A percentile compares a stretch with the other conserved stretches of the same genome.
phyloP scores from a whole-genome alignment of 2,888 invertebrate genomes.

The Melanostoma mellinum region DNA sequence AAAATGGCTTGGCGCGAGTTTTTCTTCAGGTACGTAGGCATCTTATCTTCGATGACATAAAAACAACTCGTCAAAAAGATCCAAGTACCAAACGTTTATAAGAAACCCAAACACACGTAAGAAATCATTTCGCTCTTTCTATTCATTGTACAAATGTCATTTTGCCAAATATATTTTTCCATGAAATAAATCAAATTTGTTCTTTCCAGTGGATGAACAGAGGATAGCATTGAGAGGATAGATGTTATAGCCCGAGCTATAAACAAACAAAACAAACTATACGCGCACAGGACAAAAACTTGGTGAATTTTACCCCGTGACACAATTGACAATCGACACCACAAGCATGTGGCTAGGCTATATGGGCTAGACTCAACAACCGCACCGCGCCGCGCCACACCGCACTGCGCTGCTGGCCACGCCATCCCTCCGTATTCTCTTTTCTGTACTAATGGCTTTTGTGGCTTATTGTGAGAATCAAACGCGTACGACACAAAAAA shows the following conservation, averaged over 20 bases:
- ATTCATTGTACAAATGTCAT: slow-evolving; percentile 11
- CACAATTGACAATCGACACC: slow-evolving; percentile 73
- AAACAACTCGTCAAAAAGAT: no score
- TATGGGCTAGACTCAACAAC: slow-evolving; percentile 55
- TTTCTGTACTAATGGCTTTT: slow-evolving; percentile 58
- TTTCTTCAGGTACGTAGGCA: no score
- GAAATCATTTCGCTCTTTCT: slow-evolving; percentile 23
- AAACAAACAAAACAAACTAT: slow-evolving; percentile 63
- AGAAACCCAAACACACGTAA: slow-evolving; percentile 1
- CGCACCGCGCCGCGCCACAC: slow-evolving; percentile 32
- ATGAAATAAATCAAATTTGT: slow-evolving; percentile 71
- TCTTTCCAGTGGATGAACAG: slow-evolving; percentile 61
- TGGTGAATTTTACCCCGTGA: slow-evolving; percentile 70
- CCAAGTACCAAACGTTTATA: not conserved
- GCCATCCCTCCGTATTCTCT: slow-evolving; percentile 48
- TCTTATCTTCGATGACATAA: no score
- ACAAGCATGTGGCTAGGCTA: slow-evolving; percentile 60
- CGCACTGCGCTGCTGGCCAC: not conserved
- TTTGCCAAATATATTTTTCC: slow-evolving; percentile 42
- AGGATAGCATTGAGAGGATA: slow-evolving; percentile 27
- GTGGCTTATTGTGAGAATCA: slow-evolving; percentile 29
- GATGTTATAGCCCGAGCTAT: slow-evolving; percentile 45
- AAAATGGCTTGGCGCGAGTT: no score
- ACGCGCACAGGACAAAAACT: slow-evolving; percentile 64
- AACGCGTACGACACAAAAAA: slow-evolving; percentile 48